Conservation (phyloP, 2,888 invertebrate species). For the Leptogaster cylindrica region DNA sequence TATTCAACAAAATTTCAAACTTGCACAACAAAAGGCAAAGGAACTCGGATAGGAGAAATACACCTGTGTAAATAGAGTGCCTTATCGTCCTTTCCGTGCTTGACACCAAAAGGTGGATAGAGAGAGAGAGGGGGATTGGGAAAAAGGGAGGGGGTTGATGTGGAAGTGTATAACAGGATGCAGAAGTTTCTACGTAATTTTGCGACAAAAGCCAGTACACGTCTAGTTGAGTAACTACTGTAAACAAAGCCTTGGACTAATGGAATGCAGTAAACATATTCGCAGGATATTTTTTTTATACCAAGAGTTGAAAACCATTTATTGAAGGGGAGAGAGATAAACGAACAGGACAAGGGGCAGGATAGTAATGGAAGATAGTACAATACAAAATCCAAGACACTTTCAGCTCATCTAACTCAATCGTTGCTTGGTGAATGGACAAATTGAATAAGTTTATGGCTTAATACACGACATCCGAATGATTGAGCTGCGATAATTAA, state of each 20-base stretch:
- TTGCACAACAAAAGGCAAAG: background rate
- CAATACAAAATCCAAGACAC: no score
- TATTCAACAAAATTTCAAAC: constrained; percentile 28
- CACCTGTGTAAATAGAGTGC: constrained; percentile 17
- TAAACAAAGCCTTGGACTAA: constrained; percentile 39
- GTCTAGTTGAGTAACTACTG: constrained; percentile 36
- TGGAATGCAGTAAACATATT: constrained; percentile 40
- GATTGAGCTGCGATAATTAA: background rate
- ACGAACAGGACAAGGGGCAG: no score
- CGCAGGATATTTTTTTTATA: background rate
- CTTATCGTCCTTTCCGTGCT: no score
- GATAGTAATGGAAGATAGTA: no score
- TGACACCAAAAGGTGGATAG: no score
- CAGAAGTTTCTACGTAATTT: background rate
- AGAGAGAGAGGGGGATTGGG: no score
- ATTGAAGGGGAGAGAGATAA: no score
- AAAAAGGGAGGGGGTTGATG: no score
- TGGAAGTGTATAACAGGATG: no score
- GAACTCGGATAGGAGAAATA: background rate
- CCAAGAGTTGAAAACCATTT: constrained; percentile 16
- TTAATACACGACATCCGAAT: background rate
- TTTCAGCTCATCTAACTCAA: no score
- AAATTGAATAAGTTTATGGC: constrained; percentile 18
- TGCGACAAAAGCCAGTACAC: constrained; percentile 16
- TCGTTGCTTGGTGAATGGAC: background rate